Percentiles rank a stretch among this genome's conserved stretches.
Conservation (phyloP, 2,113 vertebrate species). For the Petromus typicus region DNA sequence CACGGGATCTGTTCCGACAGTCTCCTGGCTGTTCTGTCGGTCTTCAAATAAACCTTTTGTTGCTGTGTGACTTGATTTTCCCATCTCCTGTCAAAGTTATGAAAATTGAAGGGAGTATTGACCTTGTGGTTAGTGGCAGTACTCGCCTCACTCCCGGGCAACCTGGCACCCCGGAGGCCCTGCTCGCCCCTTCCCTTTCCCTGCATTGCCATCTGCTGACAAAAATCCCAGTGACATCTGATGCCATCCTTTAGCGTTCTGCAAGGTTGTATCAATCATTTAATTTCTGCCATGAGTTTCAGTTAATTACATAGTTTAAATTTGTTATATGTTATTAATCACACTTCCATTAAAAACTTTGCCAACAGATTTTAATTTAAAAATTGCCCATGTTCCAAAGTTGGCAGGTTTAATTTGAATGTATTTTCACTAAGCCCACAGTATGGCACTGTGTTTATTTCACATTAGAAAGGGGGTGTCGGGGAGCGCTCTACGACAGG, state of each 20-base stretch:
- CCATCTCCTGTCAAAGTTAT: not conserved
- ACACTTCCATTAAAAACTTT: not conserved
- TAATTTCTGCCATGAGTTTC: not conserved
- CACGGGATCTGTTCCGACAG: not conserved
- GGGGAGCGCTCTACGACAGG: not conserved
- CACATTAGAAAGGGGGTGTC: not conserved
- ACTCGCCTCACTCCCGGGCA: not conserved
- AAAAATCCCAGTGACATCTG: not conserved
- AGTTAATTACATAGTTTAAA: not conserved
- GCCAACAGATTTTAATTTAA: not conserved
- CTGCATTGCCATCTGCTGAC: slow-evolving; percentile 85
- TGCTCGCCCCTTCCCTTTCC: slow-evolving; percentile 62
- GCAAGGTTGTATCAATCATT: not conserved
- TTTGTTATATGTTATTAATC: not conserved
- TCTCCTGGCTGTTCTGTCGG: not conserved
- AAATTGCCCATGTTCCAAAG: not conserved
- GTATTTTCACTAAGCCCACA: not conserved
- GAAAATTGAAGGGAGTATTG: not conserved
- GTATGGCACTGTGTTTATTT: not conserved
- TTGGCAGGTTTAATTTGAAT: not conserved
- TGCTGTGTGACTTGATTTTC: not conserved
- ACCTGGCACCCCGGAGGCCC: accelerated
- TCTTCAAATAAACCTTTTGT: not conserved
- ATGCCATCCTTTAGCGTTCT: not conserved
- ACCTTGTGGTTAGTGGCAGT: not conserved